Base-by-base conservation (phyloP, 2,113 vertebrate species). In the Promerops cafer region DNA sequence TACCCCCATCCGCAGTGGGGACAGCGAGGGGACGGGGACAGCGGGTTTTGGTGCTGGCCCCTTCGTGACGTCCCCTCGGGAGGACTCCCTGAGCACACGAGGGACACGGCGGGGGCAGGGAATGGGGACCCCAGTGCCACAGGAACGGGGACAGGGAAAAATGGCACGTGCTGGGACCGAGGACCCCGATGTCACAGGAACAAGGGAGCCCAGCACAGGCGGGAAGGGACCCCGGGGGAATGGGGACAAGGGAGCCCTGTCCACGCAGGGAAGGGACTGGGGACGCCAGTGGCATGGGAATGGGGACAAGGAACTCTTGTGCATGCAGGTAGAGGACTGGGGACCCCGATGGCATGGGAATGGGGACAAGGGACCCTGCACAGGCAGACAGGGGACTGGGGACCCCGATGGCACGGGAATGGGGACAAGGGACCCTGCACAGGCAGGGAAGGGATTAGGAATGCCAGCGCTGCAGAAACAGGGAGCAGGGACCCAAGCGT, bases 1-100 rank as follows among this genome's bases (percentile, higher is more conserved):
- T 19, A 11, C 3, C 63, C 78, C 16, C 0, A 13, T 3, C 12
- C 0, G 0, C 1, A 2, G 22, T 0, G 28, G 47, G 80, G 77
- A 77, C 84, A 66, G 37, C 0, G 1, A 74, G 53, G 49, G 66
- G 20, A 57, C 2, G 0, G 28, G 20, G 71, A 65, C 4, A 1
- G 59, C 0, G 26, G 40, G 40, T 5, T 44, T 27, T 1, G 3
- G 59, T 0, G 0, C 59, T 27, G 65, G 35, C 31, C 33, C 50
- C 40, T 39, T n/a, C 1, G 0, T 3, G 59, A 2, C 10, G 0
- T 24, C 33, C 66, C 24, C 1, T 5, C 7, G 24, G 53, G 42
- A 80, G 42, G 16, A 61, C 3, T 47, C 63, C 50, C 33, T 4
- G 63, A 1, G 3, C 0, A 1, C 80, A 79, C 1, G 0, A 23